Base-by-base conservation (phyloP, 2,888 invertebrate genomes). In the Boloria selene region DNA sequence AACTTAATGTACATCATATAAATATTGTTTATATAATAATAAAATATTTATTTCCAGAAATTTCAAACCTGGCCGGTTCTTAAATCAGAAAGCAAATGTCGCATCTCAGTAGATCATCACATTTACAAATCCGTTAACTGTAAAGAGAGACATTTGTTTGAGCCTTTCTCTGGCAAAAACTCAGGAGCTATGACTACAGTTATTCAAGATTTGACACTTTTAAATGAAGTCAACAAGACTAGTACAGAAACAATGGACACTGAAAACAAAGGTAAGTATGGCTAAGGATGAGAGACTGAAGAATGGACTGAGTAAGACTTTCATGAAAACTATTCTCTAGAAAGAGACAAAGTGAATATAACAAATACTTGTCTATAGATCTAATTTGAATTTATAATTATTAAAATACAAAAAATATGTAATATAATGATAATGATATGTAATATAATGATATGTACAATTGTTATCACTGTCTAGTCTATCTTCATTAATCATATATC, bases 101-200 rank as follows among this genome's bases (percentile, higher is more conserved):
- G 94, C 72, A 91, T 97, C 47, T 94, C 95, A 0, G 94, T 97
- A 16, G 97, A 97, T 85, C 96, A 96, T 73, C 93, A 95, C 75
- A 90, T 97, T 7, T 96, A 97, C 83, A 94, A 94, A 50, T 88
- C 93, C 13, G 94, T 97, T 2, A 93, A 81, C 22, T 97, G 97
- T 78, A 88, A 91, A 44, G 97, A 97, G 81, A 88, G 93, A 0
- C 96, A 97, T 79, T 86, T 95, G 45, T 93, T 97, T 68, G 94
- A 95, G 75, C 96, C 97, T 0, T 95, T 97, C 78, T 96, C 96
- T 0, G 95, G 95, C 66, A 93, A 93, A 61, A 93, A 94, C 68
- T 94, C 95, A 0, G 97, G 96, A 0, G 96, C 96, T 0, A 93
- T 95, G 77, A 96, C 96, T 4, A 94, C 93, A 5, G 93, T 95